Conservation (phyloP, 2,888 invertebrate genomes). For the Sphinx pinastri region DNA sequence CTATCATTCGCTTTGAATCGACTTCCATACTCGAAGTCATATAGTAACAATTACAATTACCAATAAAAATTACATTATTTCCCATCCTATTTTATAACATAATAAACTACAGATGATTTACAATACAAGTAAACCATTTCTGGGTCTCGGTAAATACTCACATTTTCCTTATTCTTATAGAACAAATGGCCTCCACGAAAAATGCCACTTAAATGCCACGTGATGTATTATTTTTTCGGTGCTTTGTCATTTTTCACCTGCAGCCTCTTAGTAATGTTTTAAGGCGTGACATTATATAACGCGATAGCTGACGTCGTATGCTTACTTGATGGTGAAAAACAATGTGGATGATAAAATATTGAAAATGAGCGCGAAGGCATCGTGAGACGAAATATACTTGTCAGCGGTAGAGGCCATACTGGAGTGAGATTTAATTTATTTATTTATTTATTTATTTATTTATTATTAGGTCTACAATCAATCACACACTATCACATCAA, state of each 20-base stretch:
- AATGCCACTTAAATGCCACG: constrained; percentile 10
- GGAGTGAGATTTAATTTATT: too few species aligned
- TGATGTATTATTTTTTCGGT: constrained; percentile 12
- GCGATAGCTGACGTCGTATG: not conserved
- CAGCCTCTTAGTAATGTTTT: constrained; percentile 3
- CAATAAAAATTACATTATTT: not conserved
- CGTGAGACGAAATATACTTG: too few species aligned
- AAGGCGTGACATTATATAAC: not conserved
- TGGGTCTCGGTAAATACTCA: not conserved
- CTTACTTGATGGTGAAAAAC: not conserved
- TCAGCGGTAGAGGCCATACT: too few species aligned
- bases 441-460: too few species aligned
- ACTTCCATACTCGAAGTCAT: too few species aligned
- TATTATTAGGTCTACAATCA: too few species aligned
- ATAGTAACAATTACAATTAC: too few species aligned
- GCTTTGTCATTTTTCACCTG: not conserved
- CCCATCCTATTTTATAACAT: too few species aligned
- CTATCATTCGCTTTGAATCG: too few species aligned
- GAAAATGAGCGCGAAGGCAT: too few species aligned
- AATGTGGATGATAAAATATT: not conserved
- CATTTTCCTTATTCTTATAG: not conserved
- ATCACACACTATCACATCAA: too few species aligned
- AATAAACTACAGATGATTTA: constrained; percentile 1
- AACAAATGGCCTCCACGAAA: constrained; percentile 20
- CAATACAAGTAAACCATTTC: constrained; percentile 2